phyloP scores from a whole-genome alignment of 2,797 vertebrate species.

The Acrocephalus scirpaceus region DNA sequence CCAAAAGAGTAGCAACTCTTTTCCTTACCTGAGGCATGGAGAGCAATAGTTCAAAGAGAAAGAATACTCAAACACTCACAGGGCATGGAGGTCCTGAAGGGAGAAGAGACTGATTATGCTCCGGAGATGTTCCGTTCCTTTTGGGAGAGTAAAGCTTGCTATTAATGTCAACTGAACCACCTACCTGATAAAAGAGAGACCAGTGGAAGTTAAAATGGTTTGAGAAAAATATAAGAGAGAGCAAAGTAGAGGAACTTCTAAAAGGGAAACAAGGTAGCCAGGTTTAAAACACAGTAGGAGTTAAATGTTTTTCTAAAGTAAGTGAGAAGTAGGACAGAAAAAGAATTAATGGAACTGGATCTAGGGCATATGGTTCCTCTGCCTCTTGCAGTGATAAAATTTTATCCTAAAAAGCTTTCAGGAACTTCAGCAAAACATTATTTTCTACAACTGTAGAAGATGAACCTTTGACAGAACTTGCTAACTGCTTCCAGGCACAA shows the following conservation, averaged over 20 bases:
- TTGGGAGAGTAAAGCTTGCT: background rate
- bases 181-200: background rate
- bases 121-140: background rate
- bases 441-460: background rate
- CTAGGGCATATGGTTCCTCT: background rate
- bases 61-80: background rate
- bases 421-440: background rate
- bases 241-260: background rate
- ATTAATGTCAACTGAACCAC: background rate
- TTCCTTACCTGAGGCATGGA: background rate
- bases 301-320: background rate
- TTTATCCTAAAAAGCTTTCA: background rate
- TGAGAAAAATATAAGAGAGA: background rate
- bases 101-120: background rate
- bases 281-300: background rate
- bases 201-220: background rate
- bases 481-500: background rate
- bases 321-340: background rate
- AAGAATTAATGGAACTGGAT: background rate
- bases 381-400: background rate
- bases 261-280: background rate
- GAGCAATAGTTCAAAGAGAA: background rate
- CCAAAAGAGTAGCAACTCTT: background rate
- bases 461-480: background rate
- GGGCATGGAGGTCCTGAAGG: background rate